Evolutionary conservation across 1,140 invertebrate genomes (phyloP).

Genomic region (Drosophila nasuta): DNA sequence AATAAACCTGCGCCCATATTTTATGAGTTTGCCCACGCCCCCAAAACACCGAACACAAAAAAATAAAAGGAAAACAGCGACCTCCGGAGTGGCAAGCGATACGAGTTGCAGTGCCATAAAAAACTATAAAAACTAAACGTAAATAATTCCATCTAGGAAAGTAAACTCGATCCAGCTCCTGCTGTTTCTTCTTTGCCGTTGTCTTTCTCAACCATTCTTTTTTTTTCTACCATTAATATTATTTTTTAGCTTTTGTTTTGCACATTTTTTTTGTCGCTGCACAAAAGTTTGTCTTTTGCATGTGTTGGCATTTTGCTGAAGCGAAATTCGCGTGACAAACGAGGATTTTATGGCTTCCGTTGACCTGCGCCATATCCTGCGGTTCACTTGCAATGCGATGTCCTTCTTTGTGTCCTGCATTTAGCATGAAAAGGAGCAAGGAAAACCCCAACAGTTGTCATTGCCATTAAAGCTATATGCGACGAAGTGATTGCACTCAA

Average conservation of each 20-base stretch:
- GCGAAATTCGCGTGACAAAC: conserved; percentile 84
- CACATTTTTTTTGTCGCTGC: conserved; percentile 36
- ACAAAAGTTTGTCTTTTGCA: conserved; percentile 80
- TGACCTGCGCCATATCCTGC: conserved; percentile 84
- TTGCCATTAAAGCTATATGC: conserved; percentile 81
- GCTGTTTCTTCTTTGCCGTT: conserved; percentile 6
- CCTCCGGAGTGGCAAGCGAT: conserved; percentile 13
- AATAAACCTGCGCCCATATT: conserved; percentile 82
- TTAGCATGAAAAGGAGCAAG: conserved; percentile 26
- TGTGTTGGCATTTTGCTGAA: conserved; percentile 78
- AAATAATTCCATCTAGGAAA: conserved; percentile 77
- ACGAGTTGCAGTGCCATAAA: conserved; percentile 52
- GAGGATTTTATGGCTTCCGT: conserved; percentile 85
- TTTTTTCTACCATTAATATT: conserved; percentile 80
- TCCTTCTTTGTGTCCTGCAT: conserved; percentile 40
- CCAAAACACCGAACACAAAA: not conserved
- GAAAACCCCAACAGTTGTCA: conserved; percentile 73
- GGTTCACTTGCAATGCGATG: conserved; percentile 69
- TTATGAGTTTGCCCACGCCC: conserved; percentile 66
- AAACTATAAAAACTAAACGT: conserved; percentile 83
- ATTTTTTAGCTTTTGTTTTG: conserved; percentile 66
- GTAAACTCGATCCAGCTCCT: conserved; percentile 46
- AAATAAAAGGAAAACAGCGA: not conserved
- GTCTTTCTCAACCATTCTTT: conserved; percentile 71
- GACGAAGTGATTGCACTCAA: conserved; percentile 74